A percentile compares a stretch with the other conserved stretches of the same genome.
These are phyloP conservation scores for Chelon labrosus DNA, from an alignment of 2,797 vertebrate species.

Conservation along the genomic window DNA sequence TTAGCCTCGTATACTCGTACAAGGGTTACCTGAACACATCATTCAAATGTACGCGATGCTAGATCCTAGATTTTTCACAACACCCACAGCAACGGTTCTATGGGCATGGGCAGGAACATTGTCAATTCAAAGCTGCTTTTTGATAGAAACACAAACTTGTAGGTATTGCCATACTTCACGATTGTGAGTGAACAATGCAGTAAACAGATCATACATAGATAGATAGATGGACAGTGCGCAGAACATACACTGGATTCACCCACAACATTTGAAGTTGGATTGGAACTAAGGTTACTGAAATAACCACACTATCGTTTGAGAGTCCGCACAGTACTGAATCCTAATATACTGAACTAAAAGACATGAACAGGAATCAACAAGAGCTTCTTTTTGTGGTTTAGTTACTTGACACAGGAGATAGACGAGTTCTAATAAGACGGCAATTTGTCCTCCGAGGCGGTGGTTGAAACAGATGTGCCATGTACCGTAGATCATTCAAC, in stretches of 20 bases:
- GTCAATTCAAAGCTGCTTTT: conserved; percentile 1
- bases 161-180: background rate
- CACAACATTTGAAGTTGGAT: background rate
- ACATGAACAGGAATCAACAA: conserved; percentile 18
- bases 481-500: conserved; percentile 51
- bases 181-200: conserved; percentile 11
- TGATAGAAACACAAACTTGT: conserved; percentile 1
- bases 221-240: conserved; percentile 4
- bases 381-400: conserved; percentile 24
- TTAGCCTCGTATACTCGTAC: background rate
- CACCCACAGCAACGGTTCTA: background rate
- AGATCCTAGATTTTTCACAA: conserved; percentile 15
- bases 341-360: conserved; percentile 23
- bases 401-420: conserved; percentile 37
- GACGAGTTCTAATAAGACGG: conserved; percentile 59
- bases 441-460: conserved; percentile 61
- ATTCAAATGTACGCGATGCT: background rate
- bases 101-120: background rate
- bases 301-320: conserved; percentile 1
- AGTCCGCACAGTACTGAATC: conserved; percentile 14
- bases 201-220: background rate
- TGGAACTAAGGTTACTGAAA: conserved; percentile 3
- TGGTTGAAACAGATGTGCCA: conserved; percentile 42
- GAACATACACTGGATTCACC: background rate
- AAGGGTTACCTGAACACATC: conserved; percentile 5